Evolutionary conservation across 1,140 invertebrate genomes (phyloP), one percentile per base, ranked within the genome.

Genomic region (Calycopis cecrops): DNA sequence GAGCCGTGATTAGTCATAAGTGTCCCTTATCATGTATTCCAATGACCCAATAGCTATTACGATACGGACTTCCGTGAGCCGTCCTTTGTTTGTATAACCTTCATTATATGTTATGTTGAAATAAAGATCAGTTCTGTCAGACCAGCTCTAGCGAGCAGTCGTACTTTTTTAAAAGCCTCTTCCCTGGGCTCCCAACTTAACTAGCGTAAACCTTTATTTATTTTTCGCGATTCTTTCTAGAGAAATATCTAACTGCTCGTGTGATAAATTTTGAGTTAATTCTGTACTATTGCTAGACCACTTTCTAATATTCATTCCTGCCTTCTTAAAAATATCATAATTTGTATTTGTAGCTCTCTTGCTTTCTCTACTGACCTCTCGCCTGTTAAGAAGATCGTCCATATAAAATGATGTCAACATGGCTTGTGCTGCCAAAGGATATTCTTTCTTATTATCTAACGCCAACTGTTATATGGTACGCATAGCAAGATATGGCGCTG

Each of bases 231-330:
- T 48, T 48, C 47, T 9, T 28, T 48, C 47, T 28, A 48, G 10
- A 6, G 47, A 48, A 48, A 28, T 28, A 6, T 28, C 21, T 6
- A 28, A 28, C 21, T 28, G 21, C 6, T 28, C 21, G 2, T 28
- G 21, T 28, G 21, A 3, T 28, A 28, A 28, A 28, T 6, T 28
- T 28, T 28, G 21, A 2, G 6, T 28, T 7, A 51, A 28, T 28
- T 51, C 35, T 10, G 9, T 35, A 8, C 9, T 37, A 33, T 51
- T 51, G 9, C 49, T 51, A 35, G 33, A 51, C 33, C 33, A 51
- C n/a, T 51, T 51, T 9, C 49, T 21, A 16, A 51, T 51, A n/a
- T 51, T 51, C 49, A 51, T 51, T 10, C 49, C 49, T 16, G 49
- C 49, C 12, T 11, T 17, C 9, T 37, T 51, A 9, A 51, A 51